Conservation (phyloP, 2,797 vertebrate genomes). For the Liasis olivaceus region DNA sequence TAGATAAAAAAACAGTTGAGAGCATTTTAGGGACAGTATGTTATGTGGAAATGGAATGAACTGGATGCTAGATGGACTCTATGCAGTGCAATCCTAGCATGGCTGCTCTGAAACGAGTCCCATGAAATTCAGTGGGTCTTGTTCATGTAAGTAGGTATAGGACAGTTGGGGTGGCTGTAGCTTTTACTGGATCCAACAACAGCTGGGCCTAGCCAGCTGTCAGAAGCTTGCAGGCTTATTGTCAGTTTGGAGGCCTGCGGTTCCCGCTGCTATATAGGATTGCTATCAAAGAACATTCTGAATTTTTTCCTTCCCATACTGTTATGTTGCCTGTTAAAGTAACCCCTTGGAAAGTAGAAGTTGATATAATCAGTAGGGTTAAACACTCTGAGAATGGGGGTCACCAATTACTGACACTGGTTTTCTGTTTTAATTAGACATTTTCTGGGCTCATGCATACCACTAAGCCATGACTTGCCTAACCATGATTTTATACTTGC, state of each 20-base stretch:
- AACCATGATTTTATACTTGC: background rate
- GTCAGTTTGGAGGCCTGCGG: background rate
- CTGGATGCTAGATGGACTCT: background rate
- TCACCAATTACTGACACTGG: too few species aligned
- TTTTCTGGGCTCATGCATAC: background rate
- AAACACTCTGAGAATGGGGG: background rate
- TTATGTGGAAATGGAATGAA: background rate
- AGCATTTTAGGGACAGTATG: background rate
- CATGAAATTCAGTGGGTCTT: background rate
- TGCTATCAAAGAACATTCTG: background rate
- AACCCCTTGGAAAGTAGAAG: background rate
- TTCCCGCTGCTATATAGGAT: background rate
- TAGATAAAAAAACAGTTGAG: background rate
- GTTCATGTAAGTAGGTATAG: background rate
- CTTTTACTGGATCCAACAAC: background rate
- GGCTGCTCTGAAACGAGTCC: background rate
- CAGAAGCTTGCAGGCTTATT: background rate
- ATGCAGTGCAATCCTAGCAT: background rate
- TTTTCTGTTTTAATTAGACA: background rate
- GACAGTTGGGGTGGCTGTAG: background rate
- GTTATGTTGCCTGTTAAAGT: background rate
- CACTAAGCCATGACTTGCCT: background rate
- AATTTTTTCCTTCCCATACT: background rate
- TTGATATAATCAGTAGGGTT: background rate
- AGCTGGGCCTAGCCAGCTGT: background rate